phyloP scores from a whole-genome alignment of 2,888 invertebrate genomes.

The Nomada fabriciana region DNA sequence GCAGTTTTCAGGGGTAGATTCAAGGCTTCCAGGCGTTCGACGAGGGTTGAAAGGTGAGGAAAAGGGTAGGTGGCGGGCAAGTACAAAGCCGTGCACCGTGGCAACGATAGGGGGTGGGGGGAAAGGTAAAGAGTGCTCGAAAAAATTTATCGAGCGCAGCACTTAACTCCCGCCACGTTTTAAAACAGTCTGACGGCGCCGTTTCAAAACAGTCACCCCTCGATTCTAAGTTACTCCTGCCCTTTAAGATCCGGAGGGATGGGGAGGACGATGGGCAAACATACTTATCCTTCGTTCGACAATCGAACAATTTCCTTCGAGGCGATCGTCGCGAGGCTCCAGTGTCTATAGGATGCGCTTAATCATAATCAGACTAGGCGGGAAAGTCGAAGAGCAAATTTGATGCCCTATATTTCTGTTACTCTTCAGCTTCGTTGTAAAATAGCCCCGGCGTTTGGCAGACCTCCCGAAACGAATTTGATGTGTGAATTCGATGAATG shows the following conservation, averaged over 20 bases:
- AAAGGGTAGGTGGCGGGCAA: conserved; percentile 60
- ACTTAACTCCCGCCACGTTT: conserved; percentile 67
- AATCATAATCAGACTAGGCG: conserved; percentile 44
- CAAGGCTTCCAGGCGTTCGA: conserved; percentile 57
- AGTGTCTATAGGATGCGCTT: conserved; percentile 8
- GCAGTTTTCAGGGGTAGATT: conserved; percentile 70
- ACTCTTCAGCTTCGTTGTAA: not conserved
- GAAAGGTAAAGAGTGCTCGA: conserved; percentile 68
- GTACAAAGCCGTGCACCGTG: conserved; percentile 56
- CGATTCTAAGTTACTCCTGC: conserved; percentile 9
- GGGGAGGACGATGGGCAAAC: conserved; percentile 36
- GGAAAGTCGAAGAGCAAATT: conserved; percentile 15
- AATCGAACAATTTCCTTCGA: conserved; percentile 45
- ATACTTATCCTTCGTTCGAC: conserved; percentile 48
- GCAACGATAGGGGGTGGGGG: conserved; percentile 12
- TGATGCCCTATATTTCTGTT: conserved; percentile 1
- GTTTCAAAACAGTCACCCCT: conserved; percentile 52
- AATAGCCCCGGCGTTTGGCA: not conserved
- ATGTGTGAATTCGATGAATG: too few relatives aligned
- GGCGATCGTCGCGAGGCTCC: conserved; percentile 11
- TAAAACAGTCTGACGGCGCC: conserved; percentile 60
- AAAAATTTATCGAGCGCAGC: conserved; percentile 71
- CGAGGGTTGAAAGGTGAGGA: conserved; percentile 63
- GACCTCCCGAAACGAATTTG: not conserved
- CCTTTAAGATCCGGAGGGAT: not conserved